Percentiles rank a stretch among this genome's conserved stretches.
phyloP scores from a whole-genome alignment of 2,113 vertebrate species.

The Siniperca chuatsi region DNA sequence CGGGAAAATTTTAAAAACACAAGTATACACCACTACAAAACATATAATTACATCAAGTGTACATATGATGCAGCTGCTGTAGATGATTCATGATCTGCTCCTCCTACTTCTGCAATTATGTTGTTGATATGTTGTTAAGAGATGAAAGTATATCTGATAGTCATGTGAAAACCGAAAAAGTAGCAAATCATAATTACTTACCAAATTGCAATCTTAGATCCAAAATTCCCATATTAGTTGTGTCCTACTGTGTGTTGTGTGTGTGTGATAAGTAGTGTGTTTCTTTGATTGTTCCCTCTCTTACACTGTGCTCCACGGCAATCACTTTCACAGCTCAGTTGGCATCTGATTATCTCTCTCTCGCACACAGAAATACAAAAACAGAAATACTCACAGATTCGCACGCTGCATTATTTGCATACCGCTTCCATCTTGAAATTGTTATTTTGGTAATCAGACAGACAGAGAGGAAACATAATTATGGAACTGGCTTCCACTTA shows the following conservation, averaged over 20 bases:
- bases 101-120: not conserved
- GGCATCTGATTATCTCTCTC: constrained; percentile 77
- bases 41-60: not conserved
- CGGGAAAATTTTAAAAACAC: not conserved
- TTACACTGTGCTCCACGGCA: constrained; percentile 67
- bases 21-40: not conserved
- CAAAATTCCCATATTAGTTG: constrained; percentile 40
- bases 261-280: constrained; percentile 53
- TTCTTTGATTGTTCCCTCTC: constrained; percentile 69
- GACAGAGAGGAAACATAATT: constrained; percentile 73
- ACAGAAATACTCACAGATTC: constrained; percentile 55
- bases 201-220: constrained; percentile 60
- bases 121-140: constrained; percentile 1
- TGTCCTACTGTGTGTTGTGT: constrained; percentile 39
- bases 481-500: constrained; percentile 65
- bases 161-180: constrained; percentile 41
- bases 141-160: constrained; percentile 38
- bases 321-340: constrained; percentile 78
- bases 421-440: constrained; percentile 69
- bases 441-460: constrained; percentile 76
- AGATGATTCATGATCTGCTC: constrained; percentile 23
- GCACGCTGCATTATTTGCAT: constrained; percentile 68
- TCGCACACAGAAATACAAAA: constrained; percentile 65
- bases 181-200: constrained; percentile 61
- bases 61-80: not conserved